Conservation (phyloP, 2,888 invertebrate genomes). For the Caenorhabditis wallacei region DNA sequence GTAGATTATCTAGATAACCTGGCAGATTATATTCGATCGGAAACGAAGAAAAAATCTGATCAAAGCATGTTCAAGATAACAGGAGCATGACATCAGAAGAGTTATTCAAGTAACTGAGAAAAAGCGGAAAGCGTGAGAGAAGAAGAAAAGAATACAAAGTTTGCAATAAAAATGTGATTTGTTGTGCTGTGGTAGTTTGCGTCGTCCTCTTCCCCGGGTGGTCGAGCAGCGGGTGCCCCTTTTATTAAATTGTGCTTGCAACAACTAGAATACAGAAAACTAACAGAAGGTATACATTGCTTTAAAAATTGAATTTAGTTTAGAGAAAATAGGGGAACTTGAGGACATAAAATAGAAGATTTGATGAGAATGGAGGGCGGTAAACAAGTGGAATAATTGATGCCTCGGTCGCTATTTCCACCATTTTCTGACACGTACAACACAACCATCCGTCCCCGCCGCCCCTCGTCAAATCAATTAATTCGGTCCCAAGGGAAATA, state of each 20-base stretch:
- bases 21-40: neutral
- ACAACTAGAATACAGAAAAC: conserved; percentile 19
- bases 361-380: conserved; percentile 32
- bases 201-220: conserved; percentile 32
- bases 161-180: conserved; percentile 44
- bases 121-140: conserved; percentile 11
- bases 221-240: conserved; percentile 33
- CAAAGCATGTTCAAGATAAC: conserved; percentile 2
- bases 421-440: conserved; percentile 57
- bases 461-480: conserved; percentile 54
- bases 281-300: neutral
- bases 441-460: conserved; percentile 33
- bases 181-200: conserved; percentile 32
- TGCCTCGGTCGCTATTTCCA: conserved; percentile 47
- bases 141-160: conserved; percentile 12
- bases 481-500: conserved; percentile 56
- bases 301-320: neutral
- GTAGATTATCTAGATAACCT: conserved; percentile 11
- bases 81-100: conserved; percentile 16
- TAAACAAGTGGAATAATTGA: conserved; percentile 59
- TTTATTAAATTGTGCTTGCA: conserved; percentile 37
- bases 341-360: conserved; percentile 18
- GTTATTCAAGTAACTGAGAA: conserved; percentile 12
- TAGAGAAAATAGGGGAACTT: neutral
- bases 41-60: neutral